Percentiles rank a stretch among this genome's conserved stretches.
Conservation (phyloP, 2,113 vertebrate genomes). For the Scomber colias region DNA sequence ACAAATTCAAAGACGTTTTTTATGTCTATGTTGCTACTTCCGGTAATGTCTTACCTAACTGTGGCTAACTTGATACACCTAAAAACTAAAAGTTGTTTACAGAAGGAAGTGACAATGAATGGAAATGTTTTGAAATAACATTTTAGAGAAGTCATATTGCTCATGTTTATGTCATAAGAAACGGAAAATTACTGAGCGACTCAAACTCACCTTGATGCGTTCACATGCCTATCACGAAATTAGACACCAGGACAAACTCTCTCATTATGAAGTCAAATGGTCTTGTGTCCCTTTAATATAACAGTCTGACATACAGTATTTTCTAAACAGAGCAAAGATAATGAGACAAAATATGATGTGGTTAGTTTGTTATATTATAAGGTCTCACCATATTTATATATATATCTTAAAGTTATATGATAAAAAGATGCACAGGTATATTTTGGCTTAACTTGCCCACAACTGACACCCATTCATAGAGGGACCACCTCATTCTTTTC, state of each 20-base stretch:
- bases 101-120: slow-evolving; percentile 41
- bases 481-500: background rate
- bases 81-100: background rate
- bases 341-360: background rate
- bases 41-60: background rate
- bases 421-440: background rate
- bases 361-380: background rate
- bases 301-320: no score
- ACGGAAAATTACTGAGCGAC: background rate
- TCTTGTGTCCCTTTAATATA: no score
- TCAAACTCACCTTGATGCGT: no score
- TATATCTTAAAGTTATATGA: no score
- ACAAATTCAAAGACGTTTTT: background rate
- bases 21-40: background rate
- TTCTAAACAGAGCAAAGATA: background rate
- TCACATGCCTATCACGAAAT: background rate
- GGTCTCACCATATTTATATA: background rate
- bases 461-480: background rate
- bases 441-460: background rate
- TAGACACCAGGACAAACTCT: background rate
- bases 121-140: background rate
- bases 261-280: background rate
- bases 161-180: background rate
- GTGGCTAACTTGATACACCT: slow-evolving; percentile 10
- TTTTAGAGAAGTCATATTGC: background rate